These are phyloP conservation scores for Orussus abietinus DNA, from an alignment of 1,140 invertebrate species.

Conservation along the genomic window DNA sequence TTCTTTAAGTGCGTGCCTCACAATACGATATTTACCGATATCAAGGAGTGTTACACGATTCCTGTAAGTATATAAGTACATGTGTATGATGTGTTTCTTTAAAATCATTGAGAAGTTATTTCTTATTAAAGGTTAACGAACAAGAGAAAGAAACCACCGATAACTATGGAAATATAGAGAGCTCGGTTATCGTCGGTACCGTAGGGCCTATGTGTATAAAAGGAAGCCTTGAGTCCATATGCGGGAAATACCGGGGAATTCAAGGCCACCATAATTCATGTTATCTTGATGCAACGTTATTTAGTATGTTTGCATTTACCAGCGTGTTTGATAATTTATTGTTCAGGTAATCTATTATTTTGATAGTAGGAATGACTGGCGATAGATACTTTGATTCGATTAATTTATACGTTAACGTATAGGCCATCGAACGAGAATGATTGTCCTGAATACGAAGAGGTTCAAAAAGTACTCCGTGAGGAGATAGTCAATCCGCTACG, in stretches of 20 bases:
- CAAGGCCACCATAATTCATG: constrained; percentile 98
- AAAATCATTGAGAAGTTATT: constrained; percentile 23
- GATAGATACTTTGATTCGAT: not conserved
- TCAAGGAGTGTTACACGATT: constrained; percentile 74
- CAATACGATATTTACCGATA: constrained; percentile 73
- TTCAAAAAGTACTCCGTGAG: constrained; percentile 84
- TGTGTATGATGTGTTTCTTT: constrained; percentile 41
- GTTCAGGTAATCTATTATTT: constrained; percentile 60
- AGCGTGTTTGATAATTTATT: constrained; percentile 89
- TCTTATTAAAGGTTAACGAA: constrained; percentile 20
- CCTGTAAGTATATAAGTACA: constrained; percentile 56
- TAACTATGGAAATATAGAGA: constrained; percentile 64
- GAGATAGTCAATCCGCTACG: constrained; percentile 95
- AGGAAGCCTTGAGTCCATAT: constrained; percentile 64
- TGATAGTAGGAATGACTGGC: constrained; percentile 6
- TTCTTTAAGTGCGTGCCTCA: constrained; percentile 70
- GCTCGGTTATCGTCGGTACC: constrained; percentile 72
- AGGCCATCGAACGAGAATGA: constrained; percentile 65
- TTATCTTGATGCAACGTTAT: constrained; percentile 93
- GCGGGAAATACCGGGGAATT: constrained; percentile 81
- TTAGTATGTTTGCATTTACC: constrained; percentile 95
- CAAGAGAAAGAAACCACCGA: constrained; percentile 24
- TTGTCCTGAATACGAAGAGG: constrained; percentile 80
- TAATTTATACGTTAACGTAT: constrained; percentile 28
- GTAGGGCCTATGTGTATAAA: constrained; percentile 69